Conservation (phyloP, 2,797 vertebrate genomes). For the Falco columbarius region DNA sequence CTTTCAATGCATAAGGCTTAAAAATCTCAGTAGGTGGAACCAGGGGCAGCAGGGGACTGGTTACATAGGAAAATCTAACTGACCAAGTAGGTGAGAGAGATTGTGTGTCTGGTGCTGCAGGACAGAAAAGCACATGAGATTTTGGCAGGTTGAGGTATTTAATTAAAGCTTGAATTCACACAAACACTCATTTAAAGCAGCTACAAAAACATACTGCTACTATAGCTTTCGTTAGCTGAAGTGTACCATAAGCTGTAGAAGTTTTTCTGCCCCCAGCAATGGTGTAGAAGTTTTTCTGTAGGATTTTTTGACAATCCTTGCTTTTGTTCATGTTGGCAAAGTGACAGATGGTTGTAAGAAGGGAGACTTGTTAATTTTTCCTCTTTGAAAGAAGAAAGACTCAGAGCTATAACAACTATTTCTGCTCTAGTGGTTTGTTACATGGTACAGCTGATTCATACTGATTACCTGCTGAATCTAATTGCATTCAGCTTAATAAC, state of each 20-base stretch:
- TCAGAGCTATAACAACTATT: background rate
- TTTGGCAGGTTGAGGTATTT: background rate
- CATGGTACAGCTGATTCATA: background rate
- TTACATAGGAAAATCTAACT: background rate
- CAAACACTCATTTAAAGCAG: background rate
- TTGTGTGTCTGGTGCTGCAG: background rate
- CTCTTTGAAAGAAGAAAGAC: background rate
- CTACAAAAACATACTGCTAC: background rate
- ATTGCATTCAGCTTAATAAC: background rate
- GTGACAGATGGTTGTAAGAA: background rate
- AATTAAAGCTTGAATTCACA: background rate
- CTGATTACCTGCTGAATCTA: slow-evolving; percentile 2
- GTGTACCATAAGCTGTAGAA: background rate
- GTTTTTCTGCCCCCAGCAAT: background rate
- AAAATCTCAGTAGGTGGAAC: background rate
- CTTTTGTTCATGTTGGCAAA: background rate
- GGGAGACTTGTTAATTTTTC: background rate
- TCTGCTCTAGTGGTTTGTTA: background rate
- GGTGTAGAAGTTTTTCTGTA: background rate
- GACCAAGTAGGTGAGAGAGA: background rate
- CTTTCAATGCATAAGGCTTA: background rate
- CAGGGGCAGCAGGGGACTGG: background rate
- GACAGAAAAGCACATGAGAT: background rate
- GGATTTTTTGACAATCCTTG: background rate
- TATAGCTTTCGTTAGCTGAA: background rate